Percentiles rank a stretch among this genome's conserved stretches.
Evolutionary conservation across 2,888 invertebrate genomes (phyloP).

Genomic region (Bugulina stolonifera): DNA sequence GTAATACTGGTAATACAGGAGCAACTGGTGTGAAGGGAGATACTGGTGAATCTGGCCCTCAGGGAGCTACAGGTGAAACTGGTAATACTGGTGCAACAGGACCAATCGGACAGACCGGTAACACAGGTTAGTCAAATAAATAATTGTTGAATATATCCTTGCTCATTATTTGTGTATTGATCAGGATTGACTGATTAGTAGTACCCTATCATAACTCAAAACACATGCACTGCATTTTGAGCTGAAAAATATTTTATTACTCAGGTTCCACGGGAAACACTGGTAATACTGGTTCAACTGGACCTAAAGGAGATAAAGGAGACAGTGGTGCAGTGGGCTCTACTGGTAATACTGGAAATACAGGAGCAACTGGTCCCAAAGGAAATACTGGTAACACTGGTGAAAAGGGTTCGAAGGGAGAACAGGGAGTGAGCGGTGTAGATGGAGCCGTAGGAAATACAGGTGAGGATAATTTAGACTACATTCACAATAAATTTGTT

Average conservation of each 20-base stretch:
- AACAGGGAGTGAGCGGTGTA: constrained; percentile 10
- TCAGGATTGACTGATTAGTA: too few species aligned
- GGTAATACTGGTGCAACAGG: constrained; percentile 27
- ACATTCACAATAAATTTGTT: too few species aligned
- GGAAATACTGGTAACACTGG: constrained; percentile 9
- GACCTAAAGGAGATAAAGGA: not conserved
- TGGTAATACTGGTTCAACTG: not conserved
- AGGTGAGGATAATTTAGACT: not conserved
- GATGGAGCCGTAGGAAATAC: constrained; percentile 19
- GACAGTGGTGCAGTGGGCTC: not conserved
- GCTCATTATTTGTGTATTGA: too few species aligned
- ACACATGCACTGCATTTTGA: too few species aligned
- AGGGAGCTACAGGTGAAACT: constrained; percentile 13
- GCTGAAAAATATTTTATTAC: too few species aligned
- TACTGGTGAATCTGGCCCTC: not conserved
- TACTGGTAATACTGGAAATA: constrained; percentile 26
- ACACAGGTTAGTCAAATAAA: constrained; percentile 26
- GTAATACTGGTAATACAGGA: not conserved
- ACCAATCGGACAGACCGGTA: constrained; percentile 29
- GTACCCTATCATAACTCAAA: too few species aligned
- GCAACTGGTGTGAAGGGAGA: constrained; percentile 18
- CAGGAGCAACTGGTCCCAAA: constrained; percentile 26
- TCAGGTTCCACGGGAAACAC: not conserved
- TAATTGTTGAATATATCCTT: too few species aligned
- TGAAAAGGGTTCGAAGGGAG: constrained; percentile 19